Evolutionary conservation across 1,140 invertebrate species (phyloP).

Genomic region (Ostrea edulis): DNA sequence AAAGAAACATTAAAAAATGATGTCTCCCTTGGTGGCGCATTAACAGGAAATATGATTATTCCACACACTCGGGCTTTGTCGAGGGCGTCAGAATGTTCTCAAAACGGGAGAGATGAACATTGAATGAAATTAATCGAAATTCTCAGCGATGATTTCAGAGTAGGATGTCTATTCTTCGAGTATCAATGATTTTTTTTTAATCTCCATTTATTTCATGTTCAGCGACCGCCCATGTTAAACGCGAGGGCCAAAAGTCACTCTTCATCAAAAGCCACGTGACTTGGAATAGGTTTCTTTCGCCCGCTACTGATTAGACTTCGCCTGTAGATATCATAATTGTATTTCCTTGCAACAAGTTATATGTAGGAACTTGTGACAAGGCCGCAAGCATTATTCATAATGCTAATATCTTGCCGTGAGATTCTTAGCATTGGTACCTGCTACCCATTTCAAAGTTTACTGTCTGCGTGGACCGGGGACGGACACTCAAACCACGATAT

Average conservation of each 20-base stretch:
- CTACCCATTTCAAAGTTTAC: too few species aligned
- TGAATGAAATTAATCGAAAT: background rate
- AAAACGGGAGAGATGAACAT: background rate
- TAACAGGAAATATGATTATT: background rate
- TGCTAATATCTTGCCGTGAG: too few species aligned
- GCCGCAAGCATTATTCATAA: too few species aligned
- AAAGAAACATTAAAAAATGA: slow-evolving; percentile 13
- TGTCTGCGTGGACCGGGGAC: too few species aligned
- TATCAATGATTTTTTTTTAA: background rate
- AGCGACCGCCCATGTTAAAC: background rate
- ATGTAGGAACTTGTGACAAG: too few species aligned
- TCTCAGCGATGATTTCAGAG: background rate
- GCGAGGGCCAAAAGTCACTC: background rate
- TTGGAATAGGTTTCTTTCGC: too few species aligned
- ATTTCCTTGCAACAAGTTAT: too few species aligned
- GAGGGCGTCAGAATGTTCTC: background rate
- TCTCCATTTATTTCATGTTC: background rate
- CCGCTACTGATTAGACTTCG: too few species aligned
- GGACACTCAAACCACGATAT: too few species aligned
- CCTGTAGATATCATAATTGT: too few species aligned
- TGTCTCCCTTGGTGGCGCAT: background rate
- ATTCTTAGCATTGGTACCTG: too few species aligned
- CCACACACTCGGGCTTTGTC: background rate
- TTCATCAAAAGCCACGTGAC: background rate
- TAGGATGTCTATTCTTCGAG: background rate